phyloP scores from a whole-genome alignment of 2,888 invertebrate species.

The Eupeodes luniger region DNA sequence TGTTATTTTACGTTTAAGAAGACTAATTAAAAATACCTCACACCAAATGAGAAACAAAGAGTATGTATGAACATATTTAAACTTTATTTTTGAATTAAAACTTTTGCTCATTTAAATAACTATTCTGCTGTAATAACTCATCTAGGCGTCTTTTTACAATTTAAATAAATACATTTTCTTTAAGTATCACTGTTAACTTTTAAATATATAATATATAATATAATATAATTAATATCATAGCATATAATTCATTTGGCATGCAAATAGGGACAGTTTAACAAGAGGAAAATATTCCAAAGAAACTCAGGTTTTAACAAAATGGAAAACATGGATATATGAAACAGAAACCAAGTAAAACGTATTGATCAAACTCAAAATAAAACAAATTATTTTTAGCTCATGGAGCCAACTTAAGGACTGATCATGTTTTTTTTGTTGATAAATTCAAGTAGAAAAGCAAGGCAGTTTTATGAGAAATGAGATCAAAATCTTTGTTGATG shows the following conservation, averaged over 20 bases:
- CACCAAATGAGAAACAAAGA: too few relatives aligned
- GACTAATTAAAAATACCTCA: too few relatives aligned
- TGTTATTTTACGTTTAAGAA: too few relatives aligned
- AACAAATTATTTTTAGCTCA: slow-evolving; percentile 57
- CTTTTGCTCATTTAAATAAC: too few relatives aligned
- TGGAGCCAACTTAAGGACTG: slow-evolving; percentile 68
- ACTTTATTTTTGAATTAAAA: too few relatives aligned
- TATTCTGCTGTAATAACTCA: too few relatives aligned
- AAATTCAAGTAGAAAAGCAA: slow-evolving; percentile 64
- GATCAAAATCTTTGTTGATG: slow-evolving; percentile 54
- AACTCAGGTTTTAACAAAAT: slow-evolving; percentile 56
- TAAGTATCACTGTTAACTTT: slow-evolving; percentile 10
- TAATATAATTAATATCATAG: neutral
- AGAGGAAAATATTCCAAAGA: slow-evolving; percentile 53
- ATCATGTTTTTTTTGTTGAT: slow-evolving; percentile 50
- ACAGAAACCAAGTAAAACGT: slow-evolving; percentile 69
- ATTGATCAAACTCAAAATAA: slow-evolving; percentile 46
- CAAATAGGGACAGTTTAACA: slow-evolving; percentile 45
- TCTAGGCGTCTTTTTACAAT: too few relatives aligned
- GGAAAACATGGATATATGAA: slow-evolving; percentile 65
- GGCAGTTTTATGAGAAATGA: slow-evolving; percentile 69
- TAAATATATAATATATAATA: neutral
- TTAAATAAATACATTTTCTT: neutral
- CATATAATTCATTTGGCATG: slow-evolving; percentile 28
- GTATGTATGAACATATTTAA: too few relatives aligned